Percentiles rank a stretch among this genome's conserved stretches.
These are phyloP conservation scores for Porphyrio hochstetteri DNA, from an alignment of 2,113 vertebrate species.

Conservation along the genomic window DNA sequence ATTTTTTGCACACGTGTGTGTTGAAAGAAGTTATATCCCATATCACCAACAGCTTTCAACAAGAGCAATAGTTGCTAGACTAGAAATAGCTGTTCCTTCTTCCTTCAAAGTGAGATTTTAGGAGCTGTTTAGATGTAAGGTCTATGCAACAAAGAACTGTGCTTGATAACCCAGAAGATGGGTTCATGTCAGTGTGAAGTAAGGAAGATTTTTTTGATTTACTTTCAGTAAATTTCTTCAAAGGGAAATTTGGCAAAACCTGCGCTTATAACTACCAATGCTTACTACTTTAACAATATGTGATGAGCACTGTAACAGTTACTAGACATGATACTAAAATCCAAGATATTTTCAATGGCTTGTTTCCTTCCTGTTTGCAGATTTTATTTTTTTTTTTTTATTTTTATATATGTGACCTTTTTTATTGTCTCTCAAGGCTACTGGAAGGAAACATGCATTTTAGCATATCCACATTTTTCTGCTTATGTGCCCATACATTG, in stretches of 20 bases:
- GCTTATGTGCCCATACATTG: neutral
- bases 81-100: neutral
- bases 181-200: neutral
- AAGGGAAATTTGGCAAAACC: neutral
- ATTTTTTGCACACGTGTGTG: neutral
- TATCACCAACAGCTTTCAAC: neutral
- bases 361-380: neutral
- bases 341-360: neutral
- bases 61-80: neutral
- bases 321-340: neutral
- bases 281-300: neutral
- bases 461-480: neutral
- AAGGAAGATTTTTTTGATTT: neutral
- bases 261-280: neutral
- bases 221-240: neutral
- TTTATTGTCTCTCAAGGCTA: neutral
- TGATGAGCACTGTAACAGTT: neutral
- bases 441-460: neutral
- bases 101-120: neutral
- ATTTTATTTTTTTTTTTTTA: neutral
- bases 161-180: neutral
- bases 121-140: neutral
- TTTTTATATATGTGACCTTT: neutral
- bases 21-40: neutral
- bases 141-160: neutral